phyloP scores from a whole-genome alignment of 2,113 vertebrate genomes.

The Acrocephalus arundinaceus region DNA sequence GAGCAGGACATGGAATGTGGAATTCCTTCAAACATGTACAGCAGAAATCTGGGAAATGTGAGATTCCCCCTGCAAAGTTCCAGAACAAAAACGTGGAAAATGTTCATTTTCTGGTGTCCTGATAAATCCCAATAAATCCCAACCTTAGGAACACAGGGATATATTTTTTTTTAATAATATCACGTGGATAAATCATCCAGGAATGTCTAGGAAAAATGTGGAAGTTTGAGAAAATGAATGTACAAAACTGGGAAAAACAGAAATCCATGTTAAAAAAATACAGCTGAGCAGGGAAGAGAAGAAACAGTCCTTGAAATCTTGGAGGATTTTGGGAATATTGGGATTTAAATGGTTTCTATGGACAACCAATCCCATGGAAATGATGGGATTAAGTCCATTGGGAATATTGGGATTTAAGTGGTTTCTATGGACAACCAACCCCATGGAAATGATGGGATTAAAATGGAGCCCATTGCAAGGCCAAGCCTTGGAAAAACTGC shows the following conservation, averaged over 20 bases:
- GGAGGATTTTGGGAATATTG: not conserved
- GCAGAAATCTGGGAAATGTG: no score
- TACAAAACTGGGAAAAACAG: not conserved
- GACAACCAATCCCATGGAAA: not conserved
- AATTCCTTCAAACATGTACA: no score
- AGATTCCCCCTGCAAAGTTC: no score
- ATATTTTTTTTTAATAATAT: not conserved
- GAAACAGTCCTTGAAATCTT: not conserved
- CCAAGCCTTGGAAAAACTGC: not conserved
- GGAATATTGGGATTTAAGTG: not conserved
- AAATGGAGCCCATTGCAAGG: not conserved
- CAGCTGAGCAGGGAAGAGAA: not conserved
- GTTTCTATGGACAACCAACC: not conserved
- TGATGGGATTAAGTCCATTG: not conserved
- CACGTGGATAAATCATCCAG: rapidly evolving
- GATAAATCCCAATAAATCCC: not conserved
- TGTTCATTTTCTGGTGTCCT: rapidly evolving
- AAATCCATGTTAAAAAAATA: not conserved
- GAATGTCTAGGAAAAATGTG: rapidly evolving
- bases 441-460: not conserved
- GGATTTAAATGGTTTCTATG: not conserved
- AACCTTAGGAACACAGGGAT: rapidly evolving
- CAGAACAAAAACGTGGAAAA: not conserved
- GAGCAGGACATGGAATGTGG: not conserved
- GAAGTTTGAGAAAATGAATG: not conserved